A percentile compares a stretch with the other conserved stretches of the same genome.
Conservation (phyloP, 2,888 invertebrate species). For the Cantharis flavilabris region DNA sequence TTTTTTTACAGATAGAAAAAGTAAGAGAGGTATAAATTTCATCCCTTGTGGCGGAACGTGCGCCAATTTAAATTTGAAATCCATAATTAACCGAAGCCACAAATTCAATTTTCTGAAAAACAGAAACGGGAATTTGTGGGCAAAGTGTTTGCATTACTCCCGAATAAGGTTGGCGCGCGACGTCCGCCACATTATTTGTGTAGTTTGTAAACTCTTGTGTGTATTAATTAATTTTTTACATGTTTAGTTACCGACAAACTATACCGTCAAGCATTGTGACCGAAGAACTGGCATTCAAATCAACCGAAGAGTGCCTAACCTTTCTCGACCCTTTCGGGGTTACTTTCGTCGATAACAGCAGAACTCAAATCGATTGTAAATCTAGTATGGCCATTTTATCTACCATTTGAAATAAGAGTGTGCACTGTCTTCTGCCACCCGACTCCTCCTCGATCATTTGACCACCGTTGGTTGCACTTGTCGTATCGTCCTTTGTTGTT, state of each 20-base stretch:
- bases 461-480: not conserved
- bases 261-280: slow-evolving; percentile 86
- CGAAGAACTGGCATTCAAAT: slow-evolving; percentile 87
- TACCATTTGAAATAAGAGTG: slow-evolving; percentile 55
- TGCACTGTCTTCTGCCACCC: not conserved
- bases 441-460: not conserved
- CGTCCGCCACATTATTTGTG: not conserved
- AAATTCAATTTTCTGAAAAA: no score
- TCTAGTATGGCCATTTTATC: slow-evolving; percentile 67
- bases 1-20: not conserved
- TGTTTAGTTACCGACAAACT: slow-evolving; percentile 89
- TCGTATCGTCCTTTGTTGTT: not conserved
- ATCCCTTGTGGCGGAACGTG: not conserved
- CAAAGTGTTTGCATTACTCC: not conserved
- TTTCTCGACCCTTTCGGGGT: slow-evolving; percentile 86
- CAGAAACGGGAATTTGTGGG: no score
- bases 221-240: slow-evolving; percentile 31
- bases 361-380: slow-evolving; percentile 89
- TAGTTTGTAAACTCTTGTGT: not conserved
- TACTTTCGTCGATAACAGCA: slow-evolving; percentile 70
- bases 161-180: no score
- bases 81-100: no score
- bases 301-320: slow-evolving; percentile 80
- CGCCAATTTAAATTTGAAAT: not conserved
- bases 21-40: not conserved